Conservation (phyloP, 2,888 invertebrate genomes). For the Iphiclides podalirius region DNA sequence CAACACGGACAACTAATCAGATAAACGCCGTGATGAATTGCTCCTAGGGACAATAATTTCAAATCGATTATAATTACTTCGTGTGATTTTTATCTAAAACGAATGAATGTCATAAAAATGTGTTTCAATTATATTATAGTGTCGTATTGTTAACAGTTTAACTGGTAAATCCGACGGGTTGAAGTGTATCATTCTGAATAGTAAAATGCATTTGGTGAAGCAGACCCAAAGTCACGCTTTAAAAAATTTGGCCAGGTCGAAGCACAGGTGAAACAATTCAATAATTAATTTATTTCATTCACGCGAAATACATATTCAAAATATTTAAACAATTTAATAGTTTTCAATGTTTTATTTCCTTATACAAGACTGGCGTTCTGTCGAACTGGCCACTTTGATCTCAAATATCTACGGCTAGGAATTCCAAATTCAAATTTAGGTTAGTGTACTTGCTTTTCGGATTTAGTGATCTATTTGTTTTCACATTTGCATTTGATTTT, state of each 20-base stretch:
- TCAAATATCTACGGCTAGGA: too few species aligned
- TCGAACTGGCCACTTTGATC: too few species aligned
- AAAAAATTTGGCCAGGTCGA: neutral
- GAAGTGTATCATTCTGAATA: neutral
- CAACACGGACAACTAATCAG: too few species aligned
- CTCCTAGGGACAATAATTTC: neutral
- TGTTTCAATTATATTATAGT: neutral
- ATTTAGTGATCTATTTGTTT: too few species aligned
- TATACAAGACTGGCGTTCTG: too few species aligned
- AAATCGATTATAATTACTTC: neutral
- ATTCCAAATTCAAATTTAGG: too few species aligned
- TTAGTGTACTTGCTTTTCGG: too few species aligned
- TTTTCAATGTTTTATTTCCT: too few species aligned
- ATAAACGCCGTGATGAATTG: neutral
- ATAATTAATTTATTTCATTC: neutral
- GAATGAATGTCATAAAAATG: neutral
- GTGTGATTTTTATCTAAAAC: neutral
- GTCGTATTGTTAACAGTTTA: neutral
- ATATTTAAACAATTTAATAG: too few species aligned
- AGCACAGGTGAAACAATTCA: neutral
- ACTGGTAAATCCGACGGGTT: neutral
- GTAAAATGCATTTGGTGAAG: neutral
- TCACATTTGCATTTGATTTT: too few species aligned
- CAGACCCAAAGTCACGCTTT: constrained; percentile 1
- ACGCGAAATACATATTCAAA: too few species aligned